Conservation (phyloP, 2,888 invertebrate genomes). For the Pilophorus perplexus region DNA sequence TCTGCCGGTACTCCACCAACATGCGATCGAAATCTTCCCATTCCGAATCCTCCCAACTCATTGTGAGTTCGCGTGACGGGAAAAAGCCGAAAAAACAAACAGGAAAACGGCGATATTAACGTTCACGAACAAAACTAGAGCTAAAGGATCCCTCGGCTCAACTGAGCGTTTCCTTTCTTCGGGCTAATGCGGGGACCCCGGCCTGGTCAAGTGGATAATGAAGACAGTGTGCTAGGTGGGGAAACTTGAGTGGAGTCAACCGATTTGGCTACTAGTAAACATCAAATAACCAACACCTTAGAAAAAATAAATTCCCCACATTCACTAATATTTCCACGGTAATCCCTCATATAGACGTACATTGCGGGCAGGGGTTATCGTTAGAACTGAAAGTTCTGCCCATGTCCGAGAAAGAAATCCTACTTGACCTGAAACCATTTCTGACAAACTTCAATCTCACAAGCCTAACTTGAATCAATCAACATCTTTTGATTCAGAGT, state of each 20-base stretch:
- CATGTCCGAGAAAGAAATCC: no score
- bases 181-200: slow-evolving; percentile 13
- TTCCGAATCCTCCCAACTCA: slow-evolving; percentile 57
- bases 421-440: no score
- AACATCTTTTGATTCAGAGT: no score
- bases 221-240: slow-evolving; percentile 17
- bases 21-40: slow-evolving; percentile 62
- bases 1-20: slow-evolving; percentile 54
- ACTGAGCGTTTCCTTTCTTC: slow-evolving; percentile 39
- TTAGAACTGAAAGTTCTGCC: no score
- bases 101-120: neutral
- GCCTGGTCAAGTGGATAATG: slow-evolving; percentile 38
- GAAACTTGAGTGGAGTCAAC: slow-evolving; percentile 30
- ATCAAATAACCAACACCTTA: neutral
- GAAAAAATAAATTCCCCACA: no score
- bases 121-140: neutral
- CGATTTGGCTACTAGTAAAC: slow-evolving; percentile 10
- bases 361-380: no score
- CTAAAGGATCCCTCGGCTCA: slow-evolving; percentile 11
- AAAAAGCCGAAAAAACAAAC: no score
- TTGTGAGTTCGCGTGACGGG: slow-evolving; percentile 7
- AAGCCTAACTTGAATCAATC: no score
- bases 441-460: no score
- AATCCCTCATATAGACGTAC: no score
- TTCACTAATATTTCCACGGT: no score